Conservation (phyloP, 2,888 invertebrate genomes). For the Poecilobothrus nobilitatus region DNA sequence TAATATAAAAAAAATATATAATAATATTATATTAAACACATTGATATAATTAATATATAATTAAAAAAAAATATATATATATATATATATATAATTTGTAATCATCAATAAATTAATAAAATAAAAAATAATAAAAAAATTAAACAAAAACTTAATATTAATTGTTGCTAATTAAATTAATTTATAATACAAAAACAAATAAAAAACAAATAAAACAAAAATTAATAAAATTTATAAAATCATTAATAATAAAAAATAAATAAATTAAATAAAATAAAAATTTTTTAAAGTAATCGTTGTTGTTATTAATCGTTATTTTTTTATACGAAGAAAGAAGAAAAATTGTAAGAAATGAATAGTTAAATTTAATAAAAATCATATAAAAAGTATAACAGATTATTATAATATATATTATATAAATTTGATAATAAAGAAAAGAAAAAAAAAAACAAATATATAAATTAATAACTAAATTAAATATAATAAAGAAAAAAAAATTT, state of each 20-base stretch:
- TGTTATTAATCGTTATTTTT: constrained; percentile 19
- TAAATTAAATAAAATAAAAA: background rate
- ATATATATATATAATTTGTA: too few relatives aligned
- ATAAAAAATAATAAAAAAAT: background rate
- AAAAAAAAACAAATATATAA: background rate
- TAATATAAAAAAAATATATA: background rate
- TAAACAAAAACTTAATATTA: background rate
- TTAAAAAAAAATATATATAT: background rate
- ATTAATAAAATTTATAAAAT: background rate
- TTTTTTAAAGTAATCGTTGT: constrained; percentile 16
- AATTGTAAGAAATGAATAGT: background rate
- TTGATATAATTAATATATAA: background rate
- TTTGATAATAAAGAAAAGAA: background rate
- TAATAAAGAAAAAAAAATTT: background rate
- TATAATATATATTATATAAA: background rate
- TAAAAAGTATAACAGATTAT: background rate
- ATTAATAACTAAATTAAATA: too few relatives aligned
- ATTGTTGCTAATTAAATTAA: background rate
- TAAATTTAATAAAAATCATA: background rate
- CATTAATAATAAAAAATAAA: constrained; percentile 8
- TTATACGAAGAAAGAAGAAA: constrained; percentile 14
- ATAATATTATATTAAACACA: background rate
- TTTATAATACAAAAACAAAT: too few relatives aligned
- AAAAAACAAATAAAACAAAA: background rate
- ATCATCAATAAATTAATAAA: background rate